Base-by-base conservation (phyloP, 2,113 vertebrate species). In the Salvelinus namaycush region DNA sequence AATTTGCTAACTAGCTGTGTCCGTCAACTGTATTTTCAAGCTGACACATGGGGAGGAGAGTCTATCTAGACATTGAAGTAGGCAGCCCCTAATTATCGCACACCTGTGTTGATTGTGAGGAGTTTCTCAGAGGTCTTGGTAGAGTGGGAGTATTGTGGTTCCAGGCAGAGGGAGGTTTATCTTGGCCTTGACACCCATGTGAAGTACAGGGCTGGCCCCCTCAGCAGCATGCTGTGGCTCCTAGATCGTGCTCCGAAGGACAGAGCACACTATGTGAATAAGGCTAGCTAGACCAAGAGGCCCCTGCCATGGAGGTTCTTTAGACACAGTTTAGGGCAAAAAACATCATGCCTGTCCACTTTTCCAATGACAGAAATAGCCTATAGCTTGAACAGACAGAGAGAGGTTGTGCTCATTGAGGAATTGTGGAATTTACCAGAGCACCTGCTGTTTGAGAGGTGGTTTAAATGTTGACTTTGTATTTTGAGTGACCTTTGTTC, bases 61-160 rank as follows among this genome's bases (percentile, higher is more conserved):
- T 84, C 84, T 27, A 72, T 81, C 86, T 80, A 84, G 88, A 89
- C 91, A 92, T 91, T 84, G 73, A 87, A 89, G 88, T 70, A 85
- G 86, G 86, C 90, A 87, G 89, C 77, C 82, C 89, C 77, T 93
- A 93, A 93, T 92, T 92, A 91, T 91, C 87, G 64, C 84, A 84
- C 93, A 91, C 93, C 92, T 93, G 92, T 91, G 89, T 91, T 89
- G 91, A 92, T 90, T 87, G 87, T 92, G 86, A 82, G 83, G 85
- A 88, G 89, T 86, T 92, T 93, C 91, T 90, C 92, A 92, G 90
- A 84, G 81, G 88, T 80, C 86, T 73, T 8, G 74, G 76, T 79
- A 66, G 80, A 86, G 88, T 88, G 88, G 91, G 90, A 92, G 90
- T 87, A 86, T 88, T 88, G 87, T 83, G 86, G 83, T 84, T 87